Evolutionary conservation across 2,888 invertebrate species (phyloP).

Genomic region (Campopleginae sp.): DNA sequence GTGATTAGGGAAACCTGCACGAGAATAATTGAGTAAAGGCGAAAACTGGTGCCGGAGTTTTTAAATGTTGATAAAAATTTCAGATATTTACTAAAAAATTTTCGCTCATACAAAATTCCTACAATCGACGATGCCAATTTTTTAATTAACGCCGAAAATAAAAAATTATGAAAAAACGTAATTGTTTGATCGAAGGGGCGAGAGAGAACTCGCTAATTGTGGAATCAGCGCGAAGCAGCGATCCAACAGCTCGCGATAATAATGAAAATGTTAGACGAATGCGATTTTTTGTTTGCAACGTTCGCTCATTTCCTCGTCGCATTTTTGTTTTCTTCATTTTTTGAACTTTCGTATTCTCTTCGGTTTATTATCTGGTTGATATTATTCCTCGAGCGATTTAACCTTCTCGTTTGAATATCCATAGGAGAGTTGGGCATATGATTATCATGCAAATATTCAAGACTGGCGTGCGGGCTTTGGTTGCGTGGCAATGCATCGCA

Average conservation of each 20-base stretch:
- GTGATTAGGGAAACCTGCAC: background rate
- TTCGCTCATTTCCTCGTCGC: conserved; percentile 8
- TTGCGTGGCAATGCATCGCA: conserved; percentile 68
- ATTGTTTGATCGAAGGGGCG: background rate
- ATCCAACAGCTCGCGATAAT: conserved; percentile 41
- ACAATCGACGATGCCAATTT: background rate
- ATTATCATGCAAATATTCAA: conserved; percentile 81
- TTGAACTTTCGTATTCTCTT: conserved; percentile 47
- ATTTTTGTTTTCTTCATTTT: conserved; percentile 33
- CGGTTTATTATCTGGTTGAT: conserved; percentile 30
- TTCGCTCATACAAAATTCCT: background rate
- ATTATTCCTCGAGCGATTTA: conserved; percentile 52
- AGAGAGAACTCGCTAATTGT: conserved; percentile 34
- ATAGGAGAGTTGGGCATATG: conserved; percentile 77
- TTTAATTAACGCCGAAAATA: background rate
- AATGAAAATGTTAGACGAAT: conserved; percentile 40
- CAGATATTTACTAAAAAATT: background rate
- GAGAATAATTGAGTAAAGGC: background rate
- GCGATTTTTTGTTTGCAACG: conserved; percentile 27
- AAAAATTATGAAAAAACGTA: background rate
- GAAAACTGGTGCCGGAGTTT: background rate
- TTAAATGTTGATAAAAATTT: no score
- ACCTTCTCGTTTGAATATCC: conserved; percentile 16
- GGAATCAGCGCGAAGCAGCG: conserved; percentile 43
- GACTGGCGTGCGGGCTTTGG: conserved; percentile 63